A percentile compares a stretch with the other conserved stretches of the same genome.
Evolutionary conservation across 1,140 invertebrate genomes (phyloP).

Genomic region (Zaprionus nigranus): DNA sequence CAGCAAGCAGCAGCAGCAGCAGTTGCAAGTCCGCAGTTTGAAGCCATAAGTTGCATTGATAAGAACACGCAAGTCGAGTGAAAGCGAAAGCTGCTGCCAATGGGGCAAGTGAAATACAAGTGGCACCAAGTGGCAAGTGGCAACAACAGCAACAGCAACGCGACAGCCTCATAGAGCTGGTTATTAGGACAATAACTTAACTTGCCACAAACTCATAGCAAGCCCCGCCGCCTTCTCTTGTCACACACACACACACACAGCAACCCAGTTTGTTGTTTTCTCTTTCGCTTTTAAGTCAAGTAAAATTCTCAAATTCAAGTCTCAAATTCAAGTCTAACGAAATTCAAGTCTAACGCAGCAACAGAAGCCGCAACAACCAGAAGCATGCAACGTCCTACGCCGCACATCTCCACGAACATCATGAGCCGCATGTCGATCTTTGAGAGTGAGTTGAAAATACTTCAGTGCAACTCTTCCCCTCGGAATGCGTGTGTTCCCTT

Average conservation of each 20-base stretch:
- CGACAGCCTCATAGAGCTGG: neutral
- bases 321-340: neutral
- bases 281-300: neutral
- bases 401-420: constrained; percentile 73
- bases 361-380: neutral
- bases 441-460: constrained; percentile 69
- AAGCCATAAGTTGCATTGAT: constrained; percentile 73
- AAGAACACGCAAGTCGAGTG: constrained; percentile 53
- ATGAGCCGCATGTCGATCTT: constrained; percentile 80
- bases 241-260: neutral
- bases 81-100: constrained; percentile 45
- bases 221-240: neutral
- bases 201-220: neutral
- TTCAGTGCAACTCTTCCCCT: neutral
- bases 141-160: neutral
- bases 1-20: constrained; percentile 19
- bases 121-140: constrained; percentile 17
- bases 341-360: neutral
- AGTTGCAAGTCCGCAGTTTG: constrained; percentile 56
- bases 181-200: constrained; percentile 9
- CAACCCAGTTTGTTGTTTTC: neutral
- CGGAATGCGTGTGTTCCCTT: no score
- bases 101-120: constrained; percentile 39
- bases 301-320: neutral
- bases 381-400: constrained; percentile 67